Percentiles rank a stretch among this genome's conserved stretches.
phyloP scores from a whole-genome alignment of 2,797 vertebrate genomes.

The Chaetophractus vellerosus region DNA sequence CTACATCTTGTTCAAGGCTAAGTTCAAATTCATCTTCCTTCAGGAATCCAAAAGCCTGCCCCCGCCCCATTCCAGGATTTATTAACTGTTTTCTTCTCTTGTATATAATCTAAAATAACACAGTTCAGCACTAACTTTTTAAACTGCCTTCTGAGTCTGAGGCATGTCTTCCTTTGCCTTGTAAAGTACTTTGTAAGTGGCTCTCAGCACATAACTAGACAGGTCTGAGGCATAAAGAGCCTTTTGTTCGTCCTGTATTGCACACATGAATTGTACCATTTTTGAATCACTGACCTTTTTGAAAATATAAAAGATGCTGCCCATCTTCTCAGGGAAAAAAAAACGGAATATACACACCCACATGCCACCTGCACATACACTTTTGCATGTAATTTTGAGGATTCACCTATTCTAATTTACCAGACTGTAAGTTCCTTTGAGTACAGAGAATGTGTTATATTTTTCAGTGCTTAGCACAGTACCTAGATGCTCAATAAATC shows the following conservation, averaged over 20 bases:
- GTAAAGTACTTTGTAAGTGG: not conserved
- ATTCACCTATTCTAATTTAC: not conserved
- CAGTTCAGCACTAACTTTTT: not conserved
- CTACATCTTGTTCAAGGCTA: not conserved
- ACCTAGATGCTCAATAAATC: conserved; percentile 66
- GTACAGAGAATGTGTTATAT: not conserved
- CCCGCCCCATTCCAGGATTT: not conserved
- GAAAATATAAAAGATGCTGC: not conserved
- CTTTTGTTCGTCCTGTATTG: not conserved
- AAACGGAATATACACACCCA: not conserved
- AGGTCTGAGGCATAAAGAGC: not conserved
- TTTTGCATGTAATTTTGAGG: conserved; percentile 2
- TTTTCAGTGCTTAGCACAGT: not conserved
- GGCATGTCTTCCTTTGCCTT: not conserved
- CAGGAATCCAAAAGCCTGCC: not conserved
- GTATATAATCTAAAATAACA: not conserved
- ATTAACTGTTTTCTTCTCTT: not conserved
- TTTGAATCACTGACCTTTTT: not conserved
- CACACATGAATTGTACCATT: not conserved
- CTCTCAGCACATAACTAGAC: not conserved
- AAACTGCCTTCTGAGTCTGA: conserved; percentile 2
- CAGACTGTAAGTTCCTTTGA: not conserved
- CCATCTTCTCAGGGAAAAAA: not conserved
- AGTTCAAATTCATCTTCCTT: not conserved
- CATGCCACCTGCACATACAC: not conserved